phyloP scores from a whole-genome alignment of 2,113 vertebrate species.

The Picathartes gymnocephalus region DNA sequence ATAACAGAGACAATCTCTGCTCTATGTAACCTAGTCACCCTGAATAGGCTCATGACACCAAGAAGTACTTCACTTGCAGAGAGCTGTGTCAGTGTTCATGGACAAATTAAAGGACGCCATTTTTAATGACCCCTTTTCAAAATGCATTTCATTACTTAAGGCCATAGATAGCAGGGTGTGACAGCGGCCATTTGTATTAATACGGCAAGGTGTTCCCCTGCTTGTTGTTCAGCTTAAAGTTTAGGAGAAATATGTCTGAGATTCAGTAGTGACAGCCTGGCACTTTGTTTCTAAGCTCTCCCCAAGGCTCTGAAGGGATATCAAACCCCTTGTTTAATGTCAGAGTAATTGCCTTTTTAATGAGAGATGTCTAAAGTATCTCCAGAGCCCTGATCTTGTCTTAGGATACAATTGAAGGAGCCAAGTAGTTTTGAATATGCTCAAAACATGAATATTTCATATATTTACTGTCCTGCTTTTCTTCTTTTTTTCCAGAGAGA shows the following conservation, averaged over 20 bases:
- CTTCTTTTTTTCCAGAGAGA: background rate
- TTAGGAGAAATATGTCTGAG: background rate
- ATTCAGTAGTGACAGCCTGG: background rate
- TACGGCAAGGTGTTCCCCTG: background rate
- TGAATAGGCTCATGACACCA: background rate
- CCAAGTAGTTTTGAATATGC: background rate
- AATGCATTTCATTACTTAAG: background rate
- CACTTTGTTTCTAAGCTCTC: background rate
- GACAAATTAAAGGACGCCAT: background rate
- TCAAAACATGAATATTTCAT: background rate
- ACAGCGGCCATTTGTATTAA: rapidly evolving
- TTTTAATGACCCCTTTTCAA: background rate
- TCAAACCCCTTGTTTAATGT: background rate
- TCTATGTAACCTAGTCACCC: rapidly evolving
- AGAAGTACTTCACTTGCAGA: background rate
- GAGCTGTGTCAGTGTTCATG: rapidly evolving
- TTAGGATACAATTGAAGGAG: background rate
- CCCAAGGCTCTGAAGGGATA: background rate
- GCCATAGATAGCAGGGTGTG: rapidly evolving
- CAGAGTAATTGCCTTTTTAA: background rate
- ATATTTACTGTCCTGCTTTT: background rate
- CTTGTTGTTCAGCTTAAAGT: background rate
- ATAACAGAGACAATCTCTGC: background rate
- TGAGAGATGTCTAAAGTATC: background rate
- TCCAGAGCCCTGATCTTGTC: background rate